Evolutionary conservation across 2,888 invertebrate species (phyloP).

Genomic region (Bellardia pandia): DNA sequence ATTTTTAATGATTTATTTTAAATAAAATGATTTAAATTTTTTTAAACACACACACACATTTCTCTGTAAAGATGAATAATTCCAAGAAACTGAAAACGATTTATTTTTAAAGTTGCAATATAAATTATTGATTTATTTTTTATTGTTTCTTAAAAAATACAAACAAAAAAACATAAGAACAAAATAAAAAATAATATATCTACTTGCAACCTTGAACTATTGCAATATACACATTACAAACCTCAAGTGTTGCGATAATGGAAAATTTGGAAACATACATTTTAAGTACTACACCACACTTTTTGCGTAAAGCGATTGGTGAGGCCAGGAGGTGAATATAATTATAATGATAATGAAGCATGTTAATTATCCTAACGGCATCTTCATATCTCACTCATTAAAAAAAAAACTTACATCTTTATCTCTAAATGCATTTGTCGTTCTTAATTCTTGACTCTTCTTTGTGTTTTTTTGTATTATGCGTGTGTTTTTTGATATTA

Average conservation of each 20-base stretch:
- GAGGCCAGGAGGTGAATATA: slow-evolving; percentile 79
- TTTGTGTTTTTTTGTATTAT: slow-evolving; percentile 8
- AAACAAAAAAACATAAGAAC: slow-evolving; percentile 25
- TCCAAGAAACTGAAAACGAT: not conserved
- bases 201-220: slow-evolving; percentile 66
- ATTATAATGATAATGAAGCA: slow-evolving; percentile 21
- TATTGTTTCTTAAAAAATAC: slow-evolving; percentile 32
- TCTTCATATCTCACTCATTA: not conserved
- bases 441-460: not conserved
- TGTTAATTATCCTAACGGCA: slow-evolving; percentile 13
- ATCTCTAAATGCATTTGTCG: not conserved
- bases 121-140: slow-evolving; percentile 63
- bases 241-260: slow-evolving; percentile 56
- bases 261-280: slow-evolving; percentile 82
- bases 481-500: not conserved
- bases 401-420: not conserved
- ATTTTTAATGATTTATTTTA: slow-evolving; percentile 16
- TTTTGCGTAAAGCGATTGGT: slow-evolving; percentile 83
- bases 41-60: not conserved
- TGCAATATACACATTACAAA: slow-evolving; percentile 25
- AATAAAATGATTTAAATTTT: not conserved
- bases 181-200: slow-evolving; percentile 8
- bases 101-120: not conserved
- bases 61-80: not conserved
- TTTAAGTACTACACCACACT: slow-evolving; percentile 82